Percentiles rank a stretch among this genome's conserved stretches.
Conservation (phyloP, 1,140 invertebrate species). For the Lasaia peninsularis region DNA sequence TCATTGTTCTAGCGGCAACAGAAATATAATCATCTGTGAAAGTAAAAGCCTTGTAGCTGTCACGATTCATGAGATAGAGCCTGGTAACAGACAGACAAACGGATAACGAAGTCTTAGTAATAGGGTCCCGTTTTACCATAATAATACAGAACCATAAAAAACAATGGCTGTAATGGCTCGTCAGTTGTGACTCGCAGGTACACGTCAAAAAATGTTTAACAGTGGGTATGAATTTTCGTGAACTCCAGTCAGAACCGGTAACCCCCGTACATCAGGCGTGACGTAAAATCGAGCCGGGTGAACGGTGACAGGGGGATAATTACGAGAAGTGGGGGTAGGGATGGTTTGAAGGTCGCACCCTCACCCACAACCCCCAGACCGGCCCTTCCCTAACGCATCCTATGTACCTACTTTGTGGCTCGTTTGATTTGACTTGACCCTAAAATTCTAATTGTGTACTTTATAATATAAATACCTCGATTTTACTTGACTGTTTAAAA, state of each 20-base stretch:
- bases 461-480: too few species aligned
- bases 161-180: too few species aligned
- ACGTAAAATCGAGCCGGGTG: neutral
- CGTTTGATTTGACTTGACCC: neutral
- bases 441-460: neutral
- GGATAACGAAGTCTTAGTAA: too few species aligned
- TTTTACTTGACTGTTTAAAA: too few species aligned
- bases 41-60: too few species aligned
- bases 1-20: too few species aligned
- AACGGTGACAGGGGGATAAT: slow-evolving; percentile 3
- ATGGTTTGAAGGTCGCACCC: slow-evolving; percentile 1
- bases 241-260: neutral
- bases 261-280: slow-evolving; percentile 1
- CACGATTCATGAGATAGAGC: too few species aligned
- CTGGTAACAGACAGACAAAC: too few species aligned
- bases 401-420: neutral
- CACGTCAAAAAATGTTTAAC: neutral
- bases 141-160: too few species aligned
- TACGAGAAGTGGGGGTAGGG: neutral
- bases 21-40: too few species aligned
- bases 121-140: too few species aligned
- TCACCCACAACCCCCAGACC: neutral
- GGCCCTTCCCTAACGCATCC: neutral
- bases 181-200: too few species aligned
- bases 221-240: neutral